These are phyloP conservation scores for Cherax quadricarinatus DNA, from an alignment of 1,140 invertebrate genomes.

Conservation along the genomic window DNA sequence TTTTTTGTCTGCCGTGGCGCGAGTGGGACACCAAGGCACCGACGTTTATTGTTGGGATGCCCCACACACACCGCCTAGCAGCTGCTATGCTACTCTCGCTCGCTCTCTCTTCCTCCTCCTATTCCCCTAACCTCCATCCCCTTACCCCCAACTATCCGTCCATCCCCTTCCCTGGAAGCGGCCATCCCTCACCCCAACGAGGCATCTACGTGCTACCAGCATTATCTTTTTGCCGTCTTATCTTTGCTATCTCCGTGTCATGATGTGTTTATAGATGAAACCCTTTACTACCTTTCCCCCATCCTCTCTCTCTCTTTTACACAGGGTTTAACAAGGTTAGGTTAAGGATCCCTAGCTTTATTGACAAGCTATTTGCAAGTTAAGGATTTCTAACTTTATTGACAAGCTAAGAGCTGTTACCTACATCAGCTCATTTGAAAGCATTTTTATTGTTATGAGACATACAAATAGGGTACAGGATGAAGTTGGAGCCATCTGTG, in stretches of 20 bases:
- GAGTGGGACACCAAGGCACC: conserved; percentile 12
- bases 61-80: not conserved
- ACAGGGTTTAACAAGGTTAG: too few relatives aligned
- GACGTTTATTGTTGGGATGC: conserved; percentile 8
- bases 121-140: not conserved
- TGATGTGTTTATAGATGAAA: not conserved
- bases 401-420: too few relatives aligned
- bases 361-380: too few relatives aligned
- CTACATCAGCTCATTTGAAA: too few relatives aligned
- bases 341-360: too few relatives aligned
- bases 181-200: too few relatives aligned
- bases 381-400: too few relatives aligned
- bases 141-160: not conserved
- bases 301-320: not conserved
- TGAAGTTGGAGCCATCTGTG: too few relatives aligned
- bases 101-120: not conserved
- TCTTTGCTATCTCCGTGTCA: not conserved
- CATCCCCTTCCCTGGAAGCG: too few relatives aligned
- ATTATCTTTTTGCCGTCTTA: not conserved
- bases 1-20: conserved; percentile 20
- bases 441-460: too few relatives aligned
- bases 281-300: not conserved
- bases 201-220: not conserved
- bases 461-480: too few relatives aligned
- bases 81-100: not conserved